Evolutionary conservation across 2,888 invertebrate species (phyloP), one percentile per base, ranked within the genome.

Genomic region (Timema cristinae): DNA sequence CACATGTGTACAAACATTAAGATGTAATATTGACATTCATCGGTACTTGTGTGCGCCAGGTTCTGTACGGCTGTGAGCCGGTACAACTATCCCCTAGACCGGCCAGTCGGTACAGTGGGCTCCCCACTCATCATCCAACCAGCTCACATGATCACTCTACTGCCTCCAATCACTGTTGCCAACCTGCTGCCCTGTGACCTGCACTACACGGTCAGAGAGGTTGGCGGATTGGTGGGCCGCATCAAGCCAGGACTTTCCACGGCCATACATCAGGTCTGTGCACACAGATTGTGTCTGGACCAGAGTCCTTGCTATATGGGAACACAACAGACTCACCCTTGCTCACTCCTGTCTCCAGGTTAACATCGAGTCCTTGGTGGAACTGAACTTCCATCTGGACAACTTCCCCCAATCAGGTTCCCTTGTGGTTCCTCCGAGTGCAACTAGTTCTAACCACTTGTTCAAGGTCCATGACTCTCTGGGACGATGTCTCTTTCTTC

Each of bases 151-250:
- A 90, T 98, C 74, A 89, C 90, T 5, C 84, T 99, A 66, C 84
- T 94, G 76, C 93, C 97, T 49, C 94, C 95, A 0, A 85, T 98
- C 16, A 87, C 91, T 15, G 81, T 98, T 6, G 89, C 91, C 75
- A 98, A 98, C 86, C 86, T 98, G 73, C 86, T 98, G 69, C 98
- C 98, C 0, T 86, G 91, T 76, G 94, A 94, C 82, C 80, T 94
- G 73, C 84, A 87, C 71, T 93, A 87, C 75, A 77, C 77, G 56
- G 77, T 81, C 79, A 75, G 66, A 71, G 71, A 74, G 77, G 85
- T 80, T 77, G 81, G 79, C 49, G 10, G 51, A 54, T 32, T 47
- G 13, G 56, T 15, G 6, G 86, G 85, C 0, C 80, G 86, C 76
- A 73, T 79, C 32, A 71, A 76, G 66, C 78, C 78, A 6, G 79